Base-by-base conservation (phyloP, 2,113 vertebrate genomes). In the Sinocyclocheilus maitianheensis region DNA sequence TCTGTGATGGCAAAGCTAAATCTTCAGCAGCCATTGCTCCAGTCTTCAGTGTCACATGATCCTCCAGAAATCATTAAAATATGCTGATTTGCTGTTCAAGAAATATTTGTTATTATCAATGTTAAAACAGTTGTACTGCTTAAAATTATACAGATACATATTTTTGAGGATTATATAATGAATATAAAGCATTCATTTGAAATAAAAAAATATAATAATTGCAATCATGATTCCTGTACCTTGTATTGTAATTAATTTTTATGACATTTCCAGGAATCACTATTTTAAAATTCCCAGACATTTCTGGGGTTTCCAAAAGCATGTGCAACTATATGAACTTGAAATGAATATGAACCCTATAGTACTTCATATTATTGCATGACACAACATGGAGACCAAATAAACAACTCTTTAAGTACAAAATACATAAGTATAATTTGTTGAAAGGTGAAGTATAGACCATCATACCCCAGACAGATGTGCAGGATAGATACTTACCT, bases 401-500 rank as follows among this genome's bases (percentile, higher is more conserved):
- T 51, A 53, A 51, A 53, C 24, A 53, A 77, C 20, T 53, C 62
- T 60, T 43, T 53, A 34, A 46, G 65, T 22, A 62, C 37, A 63
- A 55, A 3, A 72, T 1, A 40, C 46, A 63, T 8, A 83, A 24
- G 1, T 16, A 53, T 30, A 89, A 69, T 46, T 7, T 46, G 5
- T 43, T 4, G 20, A 22, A 43, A 4, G 37, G 37, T 43, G 37
- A 72, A 10, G 20, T 20, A 72, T 2, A 55, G 46, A 3, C 34
- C 22, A 67, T 58, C 12, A 37, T 43, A 37, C 34, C 46, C 4
- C 16, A 77, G 40, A 58, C 34, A n/a, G 62, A 34, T 75, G 22
- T 78, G 24, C 76, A 46, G 58, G 9, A 51, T 34, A 82, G 26
- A 40, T 58, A 55, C 91, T 90, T 92, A 98, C 97, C 96, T 98